Percentiles rank a stretch among this genome's conserved stretches.
phyloP scores from a whole-genome alignment of 2,113 vertebrate genomes.

The Pongo pygmaeus region DNA sequence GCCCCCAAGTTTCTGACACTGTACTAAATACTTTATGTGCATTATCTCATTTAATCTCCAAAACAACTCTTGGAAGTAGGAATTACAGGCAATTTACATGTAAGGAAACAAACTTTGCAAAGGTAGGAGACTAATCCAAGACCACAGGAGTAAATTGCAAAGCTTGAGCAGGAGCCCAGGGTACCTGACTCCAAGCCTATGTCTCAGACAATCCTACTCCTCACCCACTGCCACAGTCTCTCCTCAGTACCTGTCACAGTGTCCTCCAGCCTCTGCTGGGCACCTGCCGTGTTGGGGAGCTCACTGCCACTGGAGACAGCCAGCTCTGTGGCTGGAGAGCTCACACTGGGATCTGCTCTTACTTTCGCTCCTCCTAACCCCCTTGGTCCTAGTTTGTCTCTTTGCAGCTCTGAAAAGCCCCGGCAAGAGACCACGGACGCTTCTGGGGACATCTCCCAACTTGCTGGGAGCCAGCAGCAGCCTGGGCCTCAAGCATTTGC shows the following conservation, averaged over 20 bases:
- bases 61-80: slow-evolving; percentile 18
- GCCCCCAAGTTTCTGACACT: neutral
- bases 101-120: slow-evolving; percentile 21
- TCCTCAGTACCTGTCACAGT: neutral
- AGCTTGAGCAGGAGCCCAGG: neutral
- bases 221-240: neutral
- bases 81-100: neutral
- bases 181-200: neutral
- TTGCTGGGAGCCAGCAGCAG: neutral
- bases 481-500: neutral
- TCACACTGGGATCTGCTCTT: neutral
- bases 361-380: neutral
- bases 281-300: neutral
- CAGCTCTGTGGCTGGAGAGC: neutral
- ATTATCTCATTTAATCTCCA: slow-evolving; percentile 18
- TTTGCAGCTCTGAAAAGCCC: neutral
- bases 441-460: neutral
- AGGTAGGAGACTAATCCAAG: neutral
- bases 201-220: neutral
- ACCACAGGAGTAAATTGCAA: neutral
- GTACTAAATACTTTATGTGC: neutral
- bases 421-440: neutral
- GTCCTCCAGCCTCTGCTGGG: neutral
- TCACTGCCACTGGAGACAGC: neutral
- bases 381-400: neutral